Evolutionary conservation across 2,113 vertebrate genomes (phyloP), one percentile per base, ranked within the genome.

Genomic region (Calidris pygmaea): DNA sequence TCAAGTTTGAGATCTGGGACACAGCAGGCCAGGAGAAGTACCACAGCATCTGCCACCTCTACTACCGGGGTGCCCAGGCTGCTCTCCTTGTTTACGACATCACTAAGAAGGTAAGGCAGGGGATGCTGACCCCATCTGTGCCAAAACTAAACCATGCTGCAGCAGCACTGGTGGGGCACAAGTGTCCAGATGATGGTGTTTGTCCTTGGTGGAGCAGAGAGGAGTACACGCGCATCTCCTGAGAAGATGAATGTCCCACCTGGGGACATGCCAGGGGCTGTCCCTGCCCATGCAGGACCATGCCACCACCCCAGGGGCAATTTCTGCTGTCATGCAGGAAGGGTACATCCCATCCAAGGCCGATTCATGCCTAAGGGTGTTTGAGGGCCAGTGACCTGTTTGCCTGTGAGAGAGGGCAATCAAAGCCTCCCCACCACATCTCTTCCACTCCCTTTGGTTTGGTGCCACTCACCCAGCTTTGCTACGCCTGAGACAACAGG

Each of bases 1-100:
- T 98, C 68, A 98, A 94, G 67, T 82, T 99, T 37, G 98, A 98
- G 96, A 98, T 99, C 58, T 99, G 98, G 98, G 98, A 99, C 97
- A 99, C 98, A 0, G 98, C 98, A 0, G 98, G 99, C 7, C 98
- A 98, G 94, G 98, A 99, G 67, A 99, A 98, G 59, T 99, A 98
- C 97, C 98, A 98, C 75, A 98, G 98, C 0, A 95, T 99, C 73
- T 98, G 98, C 55, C 98, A 98, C 27, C 98, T 99, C 8, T 99
- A 98, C 96, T 98, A 98, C 96, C 85, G 98, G 73, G 98, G 98
- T 0, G 98, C 98, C 37, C 95, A 97, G 0, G 97, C 98, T 0
- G 98, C 97, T 2, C 88, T 99, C 12, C 11, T 98, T 7, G 95
- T 99, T 68, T 99, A 99, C 3, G 98, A 99, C 47, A 94, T 99